Base-by-base conservation (phyloP, 2,888 invertebrate species). In the Thymelicus acteon region DNA sequence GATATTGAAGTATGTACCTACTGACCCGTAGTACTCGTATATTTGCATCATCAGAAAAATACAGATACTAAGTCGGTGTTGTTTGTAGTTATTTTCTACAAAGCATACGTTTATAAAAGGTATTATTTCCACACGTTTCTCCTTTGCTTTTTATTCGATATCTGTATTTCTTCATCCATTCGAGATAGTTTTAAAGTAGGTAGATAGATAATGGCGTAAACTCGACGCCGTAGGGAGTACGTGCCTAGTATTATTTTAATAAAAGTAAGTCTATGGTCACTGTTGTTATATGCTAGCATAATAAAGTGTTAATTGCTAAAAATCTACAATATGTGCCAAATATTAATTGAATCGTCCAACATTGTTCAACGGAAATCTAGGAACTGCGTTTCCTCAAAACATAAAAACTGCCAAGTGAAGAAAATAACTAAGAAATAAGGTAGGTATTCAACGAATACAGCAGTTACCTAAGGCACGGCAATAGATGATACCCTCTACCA, bases 281-380 rank as follows among this genome's bases (percentile, higher is more conserved):
- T 60, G 39, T 67, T 49, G n/a, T 60, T 67, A 67, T 47, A 48
- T 15, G 13, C 61, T 67, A 61, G 61, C 67, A 61, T 67, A 61
- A 61, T 52, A 67, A 60, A 61, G 3, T 40, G 44, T 54, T 54
- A 24, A 65, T 60, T 67, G 66, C 58, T 60, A 60, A 67, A 67
- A 37, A 31, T 61, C 49, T 31, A n/a, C 52, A 67, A 57, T 54
- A 62, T 68, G 69, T 69, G 69, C 69, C 69, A 69, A 69, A 69
- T 68, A 47, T 69, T 69, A 61, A 63, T 63, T 57, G 57, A 69
- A 48, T 69, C 57, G 69, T 63, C 69, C 54, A 15, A 68, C 47
- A 62, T 54, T 54, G 13, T 62, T 37, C 60, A 24, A 67, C n/a
- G n/a, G 40, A 54, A 10, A 1, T 15, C 37, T 57, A 57, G 2